These are phyloP conservation scores for Beroe ovata DNA, from an alignment of 37 sponge, comb jelly and placozoan genomes.

Conservation along the genomic window DNA sequence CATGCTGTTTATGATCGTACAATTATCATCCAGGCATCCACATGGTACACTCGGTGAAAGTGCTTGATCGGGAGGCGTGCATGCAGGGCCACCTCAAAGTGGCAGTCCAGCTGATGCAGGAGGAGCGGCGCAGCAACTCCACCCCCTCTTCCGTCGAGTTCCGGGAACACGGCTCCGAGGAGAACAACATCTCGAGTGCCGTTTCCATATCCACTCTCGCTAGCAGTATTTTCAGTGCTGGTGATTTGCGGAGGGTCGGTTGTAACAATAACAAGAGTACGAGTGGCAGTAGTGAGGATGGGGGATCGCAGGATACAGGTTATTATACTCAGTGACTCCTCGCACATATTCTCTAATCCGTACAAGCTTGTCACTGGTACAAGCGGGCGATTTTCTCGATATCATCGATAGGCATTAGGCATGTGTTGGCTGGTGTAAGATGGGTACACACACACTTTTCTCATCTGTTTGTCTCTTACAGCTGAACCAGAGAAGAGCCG, in stretches of 20 bases:
- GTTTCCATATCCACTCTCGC: conserved; percentile 58
- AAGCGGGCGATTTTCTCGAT: no score
- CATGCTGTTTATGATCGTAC: no score
- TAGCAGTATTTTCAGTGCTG: conserved; percentile 65
- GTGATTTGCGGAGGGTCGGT: conserved; percentile 37
- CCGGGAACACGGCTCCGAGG: conserved; percentile 5
- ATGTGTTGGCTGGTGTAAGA: no score
- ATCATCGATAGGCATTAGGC: no score
- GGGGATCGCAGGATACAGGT: conserved; percentile 16
- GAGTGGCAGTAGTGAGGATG: conserved; percentile 11
- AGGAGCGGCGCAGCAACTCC: conserved; percentile 36
- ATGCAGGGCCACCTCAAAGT: conserved; percentile 63
- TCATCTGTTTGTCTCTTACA: no score
- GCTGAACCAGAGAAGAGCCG: not conserved
- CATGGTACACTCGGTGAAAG: conserved; percentile 62
- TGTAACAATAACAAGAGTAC: not conserved
- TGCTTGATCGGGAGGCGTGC: conserved; percentile 15
- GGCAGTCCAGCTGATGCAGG: conserved; percentile 51
- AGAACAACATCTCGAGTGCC: conserved; percentile 33
- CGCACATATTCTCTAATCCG: no score
- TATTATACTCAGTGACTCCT: no score
- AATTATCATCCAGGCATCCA: conserved; percentile 22
- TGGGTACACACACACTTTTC: no score
- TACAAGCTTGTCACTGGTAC: no score
- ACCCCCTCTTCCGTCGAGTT: conserved; percentile 60